Evolutionary conservation across 2,797 vertebrate genomes (phyloP).

Genomic region (Gallinago stenura): DNA sequence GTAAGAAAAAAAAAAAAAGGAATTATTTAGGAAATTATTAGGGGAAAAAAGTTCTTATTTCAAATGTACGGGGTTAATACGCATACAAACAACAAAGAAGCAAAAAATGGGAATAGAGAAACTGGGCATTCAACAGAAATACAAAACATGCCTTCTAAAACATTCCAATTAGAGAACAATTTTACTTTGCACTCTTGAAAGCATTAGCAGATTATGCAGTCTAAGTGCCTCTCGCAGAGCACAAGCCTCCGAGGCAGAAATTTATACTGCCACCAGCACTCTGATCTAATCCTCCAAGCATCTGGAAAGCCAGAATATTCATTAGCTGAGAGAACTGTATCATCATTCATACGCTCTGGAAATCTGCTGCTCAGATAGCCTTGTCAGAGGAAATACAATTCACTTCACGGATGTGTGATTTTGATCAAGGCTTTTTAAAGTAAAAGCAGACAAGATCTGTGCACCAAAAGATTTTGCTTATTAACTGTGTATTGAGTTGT

Average conservation of each 20-base stretch:
- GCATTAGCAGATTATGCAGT: background rate
- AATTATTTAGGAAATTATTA: background rate
- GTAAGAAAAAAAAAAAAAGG: background rate
- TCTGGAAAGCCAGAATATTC: constrained; percentile 34
- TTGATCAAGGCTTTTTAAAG: background rate
- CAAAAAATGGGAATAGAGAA: background rate
- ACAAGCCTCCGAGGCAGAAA: constrained; percentile 2
- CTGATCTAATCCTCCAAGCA: constrained; percentile 54
- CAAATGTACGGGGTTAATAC: background rate
- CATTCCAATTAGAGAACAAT: background rate
- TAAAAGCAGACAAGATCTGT: background rate
- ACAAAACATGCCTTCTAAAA: background rate
- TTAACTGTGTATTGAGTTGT: background rate
- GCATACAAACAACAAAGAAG: background rate
- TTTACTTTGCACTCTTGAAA: constrained; percentile 1
- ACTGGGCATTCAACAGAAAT: background rate
- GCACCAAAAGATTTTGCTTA: background rate
- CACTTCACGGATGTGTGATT: background rate
- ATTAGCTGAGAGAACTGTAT: constrained; percentile 36
- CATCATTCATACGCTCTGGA: background rate
- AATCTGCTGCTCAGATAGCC: constrained; percentile 26
- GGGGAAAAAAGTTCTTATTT: background rate
- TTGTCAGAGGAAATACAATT: background rate
- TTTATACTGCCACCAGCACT: background rate
- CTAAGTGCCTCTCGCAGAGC: background rate